Evolutionary conservation across 2,797 vertebrate genomes (phyloP).

Genomic region (Serranus cabrilla): DNA sequence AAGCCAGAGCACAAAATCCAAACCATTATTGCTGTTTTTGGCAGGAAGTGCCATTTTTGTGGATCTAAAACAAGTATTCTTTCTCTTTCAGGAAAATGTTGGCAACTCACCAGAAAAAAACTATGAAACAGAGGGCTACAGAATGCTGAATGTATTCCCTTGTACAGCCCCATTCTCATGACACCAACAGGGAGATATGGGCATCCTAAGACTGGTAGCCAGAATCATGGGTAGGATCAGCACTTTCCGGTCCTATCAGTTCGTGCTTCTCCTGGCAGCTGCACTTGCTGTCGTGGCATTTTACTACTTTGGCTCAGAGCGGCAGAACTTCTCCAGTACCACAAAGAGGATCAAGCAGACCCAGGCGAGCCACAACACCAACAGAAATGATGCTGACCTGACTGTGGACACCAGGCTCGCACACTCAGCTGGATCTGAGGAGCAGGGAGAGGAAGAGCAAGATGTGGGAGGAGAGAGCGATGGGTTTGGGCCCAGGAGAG

Average conservation of each 20-base stretch:
- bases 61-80: neutral
- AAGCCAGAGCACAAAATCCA: neutral
- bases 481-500: slow-evolving; percentile 41
- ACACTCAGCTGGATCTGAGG: slow-evolving; percentile 40
- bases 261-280: slow-evolving; percentile 88
- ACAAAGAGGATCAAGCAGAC: slow-evolving; percentile 91
- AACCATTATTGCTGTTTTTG: neutral
- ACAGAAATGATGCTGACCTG: slow-evolving; percentile 86
- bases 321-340: slow-evolving; percentile 94
- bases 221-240: slow-evolving; percentile 87
- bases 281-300: slow-evolving; percentile 92
- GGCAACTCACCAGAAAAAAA: neutral
- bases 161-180: slow-evolving; percentile 48
- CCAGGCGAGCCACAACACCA: slow-evolving; percentile 84
- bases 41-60: neutral
- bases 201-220: slow-evolving; percentile 73
- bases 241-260: slow-evolving; percentile 90
- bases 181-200: slow-evolving; percentile 76
- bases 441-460: slow-evolving; percentile 42
- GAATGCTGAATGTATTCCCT: slow-evolving; percentile 43
- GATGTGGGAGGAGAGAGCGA: slow-evolving; percentile 13
- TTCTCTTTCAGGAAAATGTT: slow-evolving; percentile 61
- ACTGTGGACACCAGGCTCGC: slow-evolving; percentile 75
- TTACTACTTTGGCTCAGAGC: slow-evolving; percentile 93
- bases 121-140: slow-evolving; percentile 13